phyloP scores from a whole-genome alignment of 2,888 invertebrate species.

The Microplitis deprimator region DNA sequence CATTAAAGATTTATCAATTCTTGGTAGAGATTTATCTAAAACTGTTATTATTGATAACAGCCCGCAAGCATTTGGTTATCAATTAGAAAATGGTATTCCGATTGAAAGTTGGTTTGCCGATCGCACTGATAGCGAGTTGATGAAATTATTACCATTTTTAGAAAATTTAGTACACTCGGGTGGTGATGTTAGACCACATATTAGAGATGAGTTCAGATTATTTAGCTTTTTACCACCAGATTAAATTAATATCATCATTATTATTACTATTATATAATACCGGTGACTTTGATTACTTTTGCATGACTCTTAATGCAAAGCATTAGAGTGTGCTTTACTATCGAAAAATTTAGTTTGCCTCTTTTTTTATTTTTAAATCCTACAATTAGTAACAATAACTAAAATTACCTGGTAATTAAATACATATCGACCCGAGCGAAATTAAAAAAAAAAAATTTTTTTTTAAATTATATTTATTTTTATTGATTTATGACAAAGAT shows the following conservation, averaged over 20 bases:
- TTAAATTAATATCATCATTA: conserved; percentile 71
- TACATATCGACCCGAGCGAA: not conserved
- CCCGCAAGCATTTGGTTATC: conserved; percentile 94
- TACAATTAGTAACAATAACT: not conserved
- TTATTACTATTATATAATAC: not conserved
- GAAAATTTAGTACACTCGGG: conserved; percentile 87
- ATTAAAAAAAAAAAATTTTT: not conserved
- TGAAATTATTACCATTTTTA: conserved; percentile 92
- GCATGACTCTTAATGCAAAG: too few relatives aligned
- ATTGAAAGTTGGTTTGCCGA: conserved; percentile 98
- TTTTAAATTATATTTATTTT: not conserved
- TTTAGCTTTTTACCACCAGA: conserved; percentile 92
- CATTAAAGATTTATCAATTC: conserved; percentile 93
- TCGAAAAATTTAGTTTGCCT: too few relatives aligned
- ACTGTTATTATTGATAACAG: conserved; percentile 92
- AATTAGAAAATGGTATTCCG: conserved; percentile 95
- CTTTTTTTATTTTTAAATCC: not conserved
- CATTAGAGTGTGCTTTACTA: too few relatives aligned
- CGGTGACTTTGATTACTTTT: not conserved
- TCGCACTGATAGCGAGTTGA: conserved; percentile 88
- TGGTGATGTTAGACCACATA: conserved; percentile 93
- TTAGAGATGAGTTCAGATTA: conserved; percentile 90
- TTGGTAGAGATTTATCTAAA: conserved; percentile 91
- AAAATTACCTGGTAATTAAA: not conserved
- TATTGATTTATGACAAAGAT: not conserved